These are phyloP conservation scores for Glaucopsyche alexis DNA, from an alignment of 2,888 invertebrate species.

Conservation along the genomic window DNA sequence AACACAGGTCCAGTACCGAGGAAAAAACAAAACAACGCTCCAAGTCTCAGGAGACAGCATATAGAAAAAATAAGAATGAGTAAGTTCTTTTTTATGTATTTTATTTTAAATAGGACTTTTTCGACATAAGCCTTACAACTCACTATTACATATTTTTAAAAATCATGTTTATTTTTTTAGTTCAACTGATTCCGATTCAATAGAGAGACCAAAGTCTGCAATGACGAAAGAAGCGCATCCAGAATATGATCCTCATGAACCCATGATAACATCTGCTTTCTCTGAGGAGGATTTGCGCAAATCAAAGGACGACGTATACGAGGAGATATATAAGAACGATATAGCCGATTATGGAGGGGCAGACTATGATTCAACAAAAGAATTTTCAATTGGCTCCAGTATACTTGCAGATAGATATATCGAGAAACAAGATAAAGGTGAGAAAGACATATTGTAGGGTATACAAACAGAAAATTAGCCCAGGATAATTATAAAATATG, in stretches of 20 bases:
- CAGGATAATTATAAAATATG: not conserved
- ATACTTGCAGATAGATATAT: constrained; percentile 50
- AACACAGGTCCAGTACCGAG: constrained; percentile 51
- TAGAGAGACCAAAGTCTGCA: constrained; percentile 73
- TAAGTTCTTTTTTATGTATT: constrained; percentile 47
- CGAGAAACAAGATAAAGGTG: constrained; percentile 54
- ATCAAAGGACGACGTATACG: constrained; percentile 67
- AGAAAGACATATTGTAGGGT: constrained; percentile 24
- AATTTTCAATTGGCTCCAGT: constrained; percentile 56
- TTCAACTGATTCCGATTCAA: constrained; percentile 71
- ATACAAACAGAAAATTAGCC: not conserved
- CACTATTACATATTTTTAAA: not conserved
- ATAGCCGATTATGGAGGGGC: constrained; percentile 52
- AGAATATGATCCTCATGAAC: constrained; percentile 74
- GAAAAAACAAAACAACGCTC: constrained; percentile 61
- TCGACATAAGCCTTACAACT: not conserved
- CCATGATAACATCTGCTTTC: constrained; percentile 74
- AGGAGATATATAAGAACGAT: constrained; percentile 61
- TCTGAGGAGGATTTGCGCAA: constrained; percentile 72
- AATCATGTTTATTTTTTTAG: constrained; percentile 42
- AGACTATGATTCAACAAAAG: constrained; percentile 58
- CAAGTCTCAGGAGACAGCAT: constrained; percentile 61
- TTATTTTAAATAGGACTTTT: not conserved
- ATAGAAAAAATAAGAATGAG: constrained; percentile 65
- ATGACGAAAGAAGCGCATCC: constrained; percentile 70